Percentiles rank a stretch among this genome's conserved stretches.
These are phyloP conservation scores for Lasiommata megera DNA, from an alignment of 2,888 invertebrate genomes.

Conservation along the genomic window DNA sequence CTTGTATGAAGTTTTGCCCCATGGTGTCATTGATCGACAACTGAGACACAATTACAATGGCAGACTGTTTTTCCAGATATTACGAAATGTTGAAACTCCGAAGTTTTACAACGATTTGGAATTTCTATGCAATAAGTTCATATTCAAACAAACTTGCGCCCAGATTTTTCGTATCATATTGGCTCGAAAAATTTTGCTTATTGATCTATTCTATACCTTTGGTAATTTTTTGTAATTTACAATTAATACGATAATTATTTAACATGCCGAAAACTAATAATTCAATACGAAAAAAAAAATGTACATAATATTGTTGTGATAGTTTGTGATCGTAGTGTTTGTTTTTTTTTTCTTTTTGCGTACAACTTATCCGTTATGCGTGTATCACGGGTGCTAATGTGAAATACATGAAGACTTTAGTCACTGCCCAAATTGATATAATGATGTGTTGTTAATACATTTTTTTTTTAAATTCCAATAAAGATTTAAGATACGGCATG, in stretches of 20 bases:
- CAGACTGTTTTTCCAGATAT: too few relatives aligned
- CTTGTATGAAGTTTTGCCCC: not conserved
- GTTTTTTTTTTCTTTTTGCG: not conserved
- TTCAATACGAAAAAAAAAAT: not conserved
- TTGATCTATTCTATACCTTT: too few relatives aligned
- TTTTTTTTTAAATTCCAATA: too few relatives aligned
- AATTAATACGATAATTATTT: too few relatives aligned
- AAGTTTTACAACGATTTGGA: not conserved
- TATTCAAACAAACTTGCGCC: not conserved
- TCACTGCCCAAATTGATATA: too few relatives aligned
- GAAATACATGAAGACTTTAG: not conserved
- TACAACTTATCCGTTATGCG: not conserved
- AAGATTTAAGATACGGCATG: too few relatives aligned
- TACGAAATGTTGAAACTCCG: too few relatives aligned
- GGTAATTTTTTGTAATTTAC: too few relatives aligned
- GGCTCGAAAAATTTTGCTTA: not conserved
- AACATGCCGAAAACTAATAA: too few relatives aligned
- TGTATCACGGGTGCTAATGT: slow-evolving; percentile 1
- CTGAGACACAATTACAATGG: not conserved
- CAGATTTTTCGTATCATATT: not conserved
- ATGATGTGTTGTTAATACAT: too few relatives aligned
- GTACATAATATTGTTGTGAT: not conserved
- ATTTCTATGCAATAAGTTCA: not conserved
- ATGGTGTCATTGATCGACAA: not conserved
- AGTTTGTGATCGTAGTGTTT: not conserved